Evolutionary conservation across 2,888 invertebrate species (phyloP), one percentile per base, ranked within the genome.

Genomic region (Magallana nippona): DNA sequence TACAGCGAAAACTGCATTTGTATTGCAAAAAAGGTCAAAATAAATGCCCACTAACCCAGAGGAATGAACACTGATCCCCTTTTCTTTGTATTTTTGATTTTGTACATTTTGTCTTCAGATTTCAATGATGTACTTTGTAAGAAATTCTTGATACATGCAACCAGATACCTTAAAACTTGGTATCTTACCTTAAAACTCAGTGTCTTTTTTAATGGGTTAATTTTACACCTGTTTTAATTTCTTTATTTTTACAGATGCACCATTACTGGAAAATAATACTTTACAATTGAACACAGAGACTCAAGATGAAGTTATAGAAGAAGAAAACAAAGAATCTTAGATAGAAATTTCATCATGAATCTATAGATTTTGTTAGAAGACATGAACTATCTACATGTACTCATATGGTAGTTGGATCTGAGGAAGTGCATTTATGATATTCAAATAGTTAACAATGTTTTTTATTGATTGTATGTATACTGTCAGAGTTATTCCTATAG

Each of bases 171-270:
- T 44, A 44, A 44, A 8, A 44, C 44, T 44, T 8, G 8, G 44
- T 44, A 8, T 44, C 27, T 44, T 5, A 27, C 27, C n/a, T n/a
- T n/a, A n/a, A n/a, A n/a, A n/a, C n/a, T 32, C 32, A 32, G 32
- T 32, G 32, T 32, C n/a, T 44, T 5, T 5, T 44, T 1, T 5
- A 10, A 5, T 8, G 44, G 44, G 8, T 44, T 44, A 5, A 13
- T 32, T 44, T 17, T 1, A 78, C 27, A 44, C 78, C 27, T 78
- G 78, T 44, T 32, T 44, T 44, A 44, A 44, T n/a, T 78, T 44
- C 13, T 15, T 15, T 1, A 27, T 77, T 82, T 17, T 89, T 89
- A 44, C 87, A 91, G 91, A 91, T 87, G 91, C 87, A 17, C 91
- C 91, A 60, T 85, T 91, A 79, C 84, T 91, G 80, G 90, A 89